Conservation (phyloP, 2,113 vertebrate genomes). For the Osmerus eperlanus region DNA sequence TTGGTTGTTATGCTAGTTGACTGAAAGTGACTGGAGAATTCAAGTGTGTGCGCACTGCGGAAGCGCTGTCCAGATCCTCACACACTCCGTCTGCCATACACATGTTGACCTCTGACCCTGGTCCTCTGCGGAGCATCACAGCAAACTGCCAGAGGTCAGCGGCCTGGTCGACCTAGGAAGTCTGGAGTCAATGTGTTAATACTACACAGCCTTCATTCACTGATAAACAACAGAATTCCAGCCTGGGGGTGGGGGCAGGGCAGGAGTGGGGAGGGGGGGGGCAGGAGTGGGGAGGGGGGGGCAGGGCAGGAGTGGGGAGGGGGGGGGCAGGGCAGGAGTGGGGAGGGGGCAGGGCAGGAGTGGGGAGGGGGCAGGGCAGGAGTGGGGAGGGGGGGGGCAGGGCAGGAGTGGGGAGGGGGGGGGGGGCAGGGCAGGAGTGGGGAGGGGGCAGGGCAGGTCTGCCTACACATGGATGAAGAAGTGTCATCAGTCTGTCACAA, state of each 20-base stretch:
- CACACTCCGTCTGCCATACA: constrained; percentile 19
- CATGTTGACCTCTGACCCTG: constrained; percentile 37
- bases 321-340: too few species aligned
- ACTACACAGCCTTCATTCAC: constrained; percentile 55
- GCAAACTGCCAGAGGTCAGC: constrained; percentile 42
- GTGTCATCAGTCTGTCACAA: constrained; percentile 10
- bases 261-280: too few species aligned
- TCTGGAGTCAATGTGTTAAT: constrained; percentile 58
- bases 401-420: too few species aligned
- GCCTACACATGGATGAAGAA: not conserved
- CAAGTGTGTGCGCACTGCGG: not conserved
- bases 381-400: too few species aligned
- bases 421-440: too few species aligned
- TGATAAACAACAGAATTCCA: constrained; percentile 65
- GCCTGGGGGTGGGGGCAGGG: not conserved
- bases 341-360: too few species aligned
- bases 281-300: too few species aligned
- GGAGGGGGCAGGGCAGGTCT: not conserved
- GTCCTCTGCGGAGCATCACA: constrained; percentile 5
- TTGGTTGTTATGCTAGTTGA: too few species aligned
- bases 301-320: too few species aligned
- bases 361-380: not conserved
- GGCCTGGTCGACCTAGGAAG: constrained; percentile 46
- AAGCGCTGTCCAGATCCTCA: not conserved
- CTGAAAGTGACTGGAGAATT: too few species aligned